Conservation (phyloP, 2,888 invertebrate species). For the Eilema caniola region DNA sequence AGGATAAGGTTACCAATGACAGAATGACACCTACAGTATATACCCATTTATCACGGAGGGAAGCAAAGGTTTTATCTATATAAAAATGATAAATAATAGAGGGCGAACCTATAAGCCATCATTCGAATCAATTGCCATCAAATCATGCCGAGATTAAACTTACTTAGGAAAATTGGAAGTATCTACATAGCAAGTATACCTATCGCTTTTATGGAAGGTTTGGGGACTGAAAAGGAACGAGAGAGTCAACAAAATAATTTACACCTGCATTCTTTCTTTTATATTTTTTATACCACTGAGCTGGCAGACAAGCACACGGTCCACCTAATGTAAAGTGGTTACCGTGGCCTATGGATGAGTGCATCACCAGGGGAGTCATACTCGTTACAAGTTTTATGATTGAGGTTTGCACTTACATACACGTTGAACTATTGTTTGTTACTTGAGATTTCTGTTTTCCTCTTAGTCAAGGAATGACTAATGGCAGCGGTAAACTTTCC, state of each 20-base stretch:
- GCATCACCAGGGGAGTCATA: too few species aligned
- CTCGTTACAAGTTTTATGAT: not conserved
- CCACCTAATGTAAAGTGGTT: too few species aligned
- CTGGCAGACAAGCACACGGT: too few species aligned
- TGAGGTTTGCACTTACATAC: not conserved
- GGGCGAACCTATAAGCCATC: too few species aligned
- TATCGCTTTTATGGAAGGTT: not conserved
- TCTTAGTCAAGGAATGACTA: conserved; percentile 37
- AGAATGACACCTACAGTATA: not conserved
- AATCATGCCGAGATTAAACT: not conserved
- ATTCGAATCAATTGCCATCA: too few species aligned
- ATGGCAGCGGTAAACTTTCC: conserved; percentile 33
- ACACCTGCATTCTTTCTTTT: not conserved
- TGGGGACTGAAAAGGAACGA: not conserved
- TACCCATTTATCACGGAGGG: not conserved
- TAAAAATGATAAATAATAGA: too few species aligned
- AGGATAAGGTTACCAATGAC: not conserved
- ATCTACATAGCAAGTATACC: too few species aligned
- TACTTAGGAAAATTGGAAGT: not conserved
- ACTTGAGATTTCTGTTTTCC: not conserved
- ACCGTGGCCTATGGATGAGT: too few species aligned
- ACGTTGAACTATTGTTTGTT: not conserved
- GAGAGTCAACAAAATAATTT: not conserved
- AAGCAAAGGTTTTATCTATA: too few species aligned
- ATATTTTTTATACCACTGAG: too few species aligned